Percentiles rank a stretch among this genome's conserved stretches.
Conservation (phyloP, 2,888 invertebrate species). For the Oscheius sp. region DNA sequence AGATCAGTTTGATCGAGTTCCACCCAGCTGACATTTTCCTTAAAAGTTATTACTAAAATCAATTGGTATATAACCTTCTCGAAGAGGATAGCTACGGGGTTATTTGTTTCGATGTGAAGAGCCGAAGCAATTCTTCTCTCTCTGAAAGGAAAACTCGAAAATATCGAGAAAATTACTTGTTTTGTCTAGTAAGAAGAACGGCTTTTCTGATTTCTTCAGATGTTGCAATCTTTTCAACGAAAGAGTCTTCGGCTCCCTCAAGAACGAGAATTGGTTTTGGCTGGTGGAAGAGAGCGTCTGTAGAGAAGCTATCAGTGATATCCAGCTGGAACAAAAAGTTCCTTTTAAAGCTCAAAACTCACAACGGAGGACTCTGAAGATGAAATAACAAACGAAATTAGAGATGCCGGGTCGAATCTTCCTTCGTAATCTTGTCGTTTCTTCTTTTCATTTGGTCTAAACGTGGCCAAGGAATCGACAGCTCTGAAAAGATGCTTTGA, state of each 20-base stretch:
- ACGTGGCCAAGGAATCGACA: slow-evolving; percentile 52
- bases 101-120: not conserved
- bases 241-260: slow-evolving; percentile 16
- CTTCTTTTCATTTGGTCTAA: slow-evolving; percentile 52
- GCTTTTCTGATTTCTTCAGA: slow-evolving; percentile 39
- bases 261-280: slow-evolving; percentile 45
- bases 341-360: not conserved
- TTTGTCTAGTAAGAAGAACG: slow-evolving; percentile 40
- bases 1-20: not conserved
- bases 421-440: slow-evolving; percentile 55
- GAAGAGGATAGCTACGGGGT: slow-evolving; percentile 23
- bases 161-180: slow-evolving; percentile 14
- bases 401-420: slow-evolving; percentile 55
- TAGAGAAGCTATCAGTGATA: slow-evolving; percentile 61
- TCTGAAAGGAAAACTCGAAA: not conserved
- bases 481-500: slow-evolving; percentile 14
- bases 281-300: slow-evolving; percentile 56
- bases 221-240: slow-evolving; percentile 38
- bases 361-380: slow-evolving; percentile 59
- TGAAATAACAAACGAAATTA: slow-evolving; percentile 54
- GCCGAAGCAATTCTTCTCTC: not conserved
- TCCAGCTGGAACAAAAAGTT: slow-evolving; percentile 56
- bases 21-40: not conserved
- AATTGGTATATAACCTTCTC: slow-evolving; percentile 16
- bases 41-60: not conserved